Base-by-base conservation (phyloP, 2,113 vertebrate genomes). In the Poeciliopsis prolifica region DNA sequence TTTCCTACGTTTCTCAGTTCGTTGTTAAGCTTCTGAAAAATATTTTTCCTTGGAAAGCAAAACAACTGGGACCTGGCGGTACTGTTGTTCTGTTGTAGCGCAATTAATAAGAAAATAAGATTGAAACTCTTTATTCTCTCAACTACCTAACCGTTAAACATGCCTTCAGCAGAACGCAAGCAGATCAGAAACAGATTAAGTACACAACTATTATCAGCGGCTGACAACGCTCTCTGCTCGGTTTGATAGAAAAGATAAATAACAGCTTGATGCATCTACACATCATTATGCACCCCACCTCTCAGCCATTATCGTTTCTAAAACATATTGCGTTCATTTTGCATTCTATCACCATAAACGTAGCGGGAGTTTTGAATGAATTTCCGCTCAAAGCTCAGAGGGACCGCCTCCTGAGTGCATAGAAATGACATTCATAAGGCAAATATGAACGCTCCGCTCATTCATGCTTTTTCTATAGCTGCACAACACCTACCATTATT, bases 401-500 rank as follows among this genome's bases (percentile, higher is more conserved):
- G 44, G 17, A 13, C 58, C 48, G 54, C 61, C 54, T 31, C 35
- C 65, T 26, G 33, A 76, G 26, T 19, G 28, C 51, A 65, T 61
- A 66, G 78, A 82, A 82, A 73, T 66, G 10, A 73, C 72, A 74
- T 68, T 40, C 19, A 19, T 12, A 26, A 28, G 14, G 70, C 69
- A 80, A 37, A 22, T 82, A 74, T 76, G 72, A 86, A 83, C 60
- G 73, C 44, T 61, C 42, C 81, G 75, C 85, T 83, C 78, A 68
- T 70, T 87, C 76, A 72, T 17, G 61, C 68, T 63, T 72, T 37
- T 62, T 51, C 60, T 70, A 82, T 75, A 78, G 67, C 82, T 82
- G 85, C 82, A 74, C 84, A 40, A 54, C 51, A 58, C 67, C 68
- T 77, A 28, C 70, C 82, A 83, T 88, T 85, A n/a, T 15, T 86